These are phyloP conservation scores for Trichonephila clavipes DNA, from an alignment of 1,140 invertebrate species.

Conservation along the genomic window DNA sequence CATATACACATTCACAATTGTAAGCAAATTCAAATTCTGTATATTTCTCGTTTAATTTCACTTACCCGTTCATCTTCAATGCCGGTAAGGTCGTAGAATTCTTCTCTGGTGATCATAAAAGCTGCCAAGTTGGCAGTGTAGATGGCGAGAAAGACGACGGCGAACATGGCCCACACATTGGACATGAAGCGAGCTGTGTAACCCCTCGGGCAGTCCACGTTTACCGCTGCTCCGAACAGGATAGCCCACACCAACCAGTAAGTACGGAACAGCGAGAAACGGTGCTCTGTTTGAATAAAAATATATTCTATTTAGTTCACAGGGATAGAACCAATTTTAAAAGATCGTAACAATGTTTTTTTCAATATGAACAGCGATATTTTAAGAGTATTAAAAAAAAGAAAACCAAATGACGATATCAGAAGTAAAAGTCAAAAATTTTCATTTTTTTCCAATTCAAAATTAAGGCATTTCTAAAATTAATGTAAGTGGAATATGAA, in stretches of 20 bases:
- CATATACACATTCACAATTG: too few species aligned
- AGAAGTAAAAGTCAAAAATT: too few species aligned
- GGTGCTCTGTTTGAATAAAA: conserved; percentile 81
- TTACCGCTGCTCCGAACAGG: conserved; percentile 97
- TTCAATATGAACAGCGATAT: too few species aligned
- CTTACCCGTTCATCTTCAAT: conserved; percentile 89
- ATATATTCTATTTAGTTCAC: too few species aligned
- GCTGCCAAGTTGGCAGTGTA: conserved; percentile 98
- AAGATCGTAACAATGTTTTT: too few species aligned
- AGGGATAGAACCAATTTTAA: too few species aligned
- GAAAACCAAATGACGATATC: too few species aligned
- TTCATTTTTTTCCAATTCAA: too few species aligned
- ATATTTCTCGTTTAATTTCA: neutral
- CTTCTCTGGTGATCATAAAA: conserved; percentile 99
- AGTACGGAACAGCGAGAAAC: conserved; percentile 97
- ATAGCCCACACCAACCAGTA: conserved; percentile 99
- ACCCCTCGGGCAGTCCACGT: conserved; percentile 95
- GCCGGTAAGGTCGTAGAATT: conserved; percentile 96
- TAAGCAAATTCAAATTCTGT: too few species aligned
- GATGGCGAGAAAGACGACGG: conserved; percentile 94
- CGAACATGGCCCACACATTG: conserved; percentile 99
- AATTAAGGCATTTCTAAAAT: too few species aligned
- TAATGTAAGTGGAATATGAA: too few species aligned
- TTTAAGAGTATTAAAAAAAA: too few species aligned
- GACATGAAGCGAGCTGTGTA: conserved; percentile 97